Base-by-base conservation (phyloP, 2,888 invertebrate species). In the Piscicola geometra region DNA sequence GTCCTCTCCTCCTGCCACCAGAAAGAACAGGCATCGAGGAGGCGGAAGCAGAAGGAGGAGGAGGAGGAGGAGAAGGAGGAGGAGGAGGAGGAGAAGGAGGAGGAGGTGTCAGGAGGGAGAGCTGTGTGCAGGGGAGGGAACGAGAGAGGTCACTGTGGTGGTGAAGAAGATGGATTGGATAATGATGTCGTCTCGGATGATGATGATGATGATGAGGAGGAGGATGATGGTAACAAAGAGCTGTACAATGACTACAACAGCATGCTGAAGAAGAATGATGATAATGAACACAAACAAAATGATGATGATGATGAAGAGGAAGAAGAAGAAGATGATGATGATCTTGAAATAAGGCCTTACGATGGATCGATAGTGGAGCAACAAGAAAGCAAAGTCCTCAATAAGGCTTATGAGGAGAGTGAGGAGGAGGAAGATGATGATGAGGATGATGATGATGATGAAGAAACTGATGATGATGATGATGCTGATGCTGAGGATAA, bases 281-380 rank as follows among this genome's bases (percentile, higher is more conserved):
- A 64, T 1, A 35, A 50, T n/a, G 76, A 68, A n/a, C 28, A 67
- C 70, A 41, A n/a, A n/a, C n/a, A n/a, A n/a, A n/a, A n/a, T n/a
- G n/a, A 47, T 28, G 41, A 76, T 35, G 64, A 71, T 28, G 66
- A 66, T 30, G 66, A 71, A 5, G 50, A 71, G 1, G 72, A 72
- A 30, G 76, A 76, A 35, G 76, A 71, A n/a, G 76, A 76, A 35
- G 71, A 60, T 56, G 60, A 60, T 71, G n/a, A 41, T 25, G 70
- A 71, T n/a, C 9, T n/a, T 9, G 64, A 41, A 18, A 64, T 21
- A 33, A 30, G 25, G 25, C 36, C 32, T 25, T 41, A 76, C 30
- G 32, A 71, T 41, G 64, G 28, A 56, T 72, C 56, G 30, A 32
- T 72, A 32, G 50, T n/a, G n/a, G n/a, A n/a, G n/a, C n/a, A 32